Conservation (phyloP, 2,113 vertebrate genomes). For the Podocnemis expansa region DNA sequence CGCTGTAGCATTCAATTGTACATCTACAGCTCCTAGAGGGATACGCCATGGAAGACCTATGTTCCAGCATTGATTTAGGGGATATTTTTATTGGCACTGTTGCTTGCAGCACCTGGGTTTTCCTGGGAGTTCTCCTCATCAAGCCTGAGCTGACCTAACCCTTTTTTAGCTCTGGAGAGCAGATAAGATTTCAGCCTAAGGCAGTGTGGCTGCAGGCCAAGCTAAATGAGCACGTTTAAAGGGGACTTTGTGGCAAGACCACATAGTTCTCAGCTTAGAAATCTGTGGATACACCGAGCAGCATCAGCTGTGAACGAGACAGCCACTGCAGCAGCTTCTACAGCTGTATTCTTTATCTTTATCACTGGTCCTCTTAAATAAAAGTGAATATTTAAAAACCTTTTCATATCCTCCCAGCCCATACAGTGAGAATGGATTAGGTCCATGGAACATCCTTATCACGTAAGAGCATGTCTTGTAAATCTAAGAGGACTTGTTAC, state of each 20-base stretch:
- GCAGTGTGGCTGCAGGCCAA: constrained; percentile 61
- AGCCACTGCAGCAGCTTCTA: constrained; percentile 45
- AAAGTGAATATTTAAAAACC: not conserved
- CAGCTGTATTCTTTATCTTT: not conserved
- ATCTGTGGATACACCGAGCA: constrained; percentile 36
- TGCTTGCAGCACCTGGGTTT: not conserved
- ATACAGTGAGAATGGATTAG: not conserved
- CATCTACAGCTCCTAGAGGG: not conserved
- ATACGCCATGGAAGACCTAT: not conserved
- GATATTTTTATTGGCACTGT: not conserved
- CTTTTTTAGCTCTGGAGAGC: constrained; percentile 38
- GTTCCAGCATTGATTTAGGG: not conserved
- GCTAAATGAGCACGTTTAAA: constrained; percentile 68
- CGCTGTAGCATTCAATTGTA: not conserved
- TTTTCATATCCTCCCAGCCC: not conserved
- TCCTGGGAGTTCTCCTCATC: not conserved
- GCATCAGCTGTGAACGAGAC: constrained; percentile 18
- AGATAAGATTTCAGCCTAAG: constrained; percentile 63
- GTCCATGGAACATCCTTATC: not conserved
- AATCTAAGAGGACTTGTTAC: not conserved
- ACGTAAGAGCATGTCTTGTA: not conserved
- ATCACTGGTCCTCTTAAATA: constrained; percentile 29
- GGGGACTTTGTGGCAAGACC: constrained; percentile 71
- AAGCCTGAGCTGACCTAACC: constrained; percentile 54
- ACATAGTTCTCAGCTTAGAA: constrained; percentile 58